Base-by-base conservation (phyloP, 2,888 invertebrate genomes). In the Drosophila macrospina region DNA sequence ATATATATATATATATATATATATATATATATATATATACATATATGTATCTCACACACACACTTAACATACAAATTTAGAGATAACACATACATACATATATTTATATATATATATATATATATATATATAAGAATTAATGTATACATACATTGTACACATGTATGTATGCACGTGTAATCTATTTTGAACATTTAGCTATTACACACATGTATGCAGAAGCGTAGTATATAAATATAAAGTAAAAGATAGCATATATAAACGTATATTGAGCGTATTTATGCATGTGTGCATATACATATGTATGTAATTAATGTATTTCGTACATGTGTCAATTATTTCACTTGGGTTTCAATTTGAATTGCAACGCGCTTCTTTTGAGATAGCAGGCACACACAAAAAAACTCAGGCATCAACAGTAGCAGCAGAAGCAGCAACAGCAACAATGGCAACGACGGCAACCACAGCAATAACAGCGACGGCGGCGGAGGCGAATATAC, bases 281-380 rank as follows among this genome's bases (percentile, higher is more conserved):
- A 32, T 34, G 10, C 37, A 11, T 55, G n/a, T 41, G 4, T 36
- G 8, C 13, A 45, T 20, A 6, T 37, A 15, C 42, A 26, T 44
- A 13, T 30, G 20, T 39, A 37, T 57, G 28, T 48, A 47, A 28
- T 16, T 39, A 39, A 30, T 36, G 37, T 26, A 32, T 41, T 13
- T 67, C 39, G 52, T 71, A 62, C 76, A 74, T 75, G 50, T 74
- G 42, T 59, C 24, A 59, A 62, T 72, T 77, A 72, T 72, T 77
- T 72, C 39, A 55, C 57, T 74, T 56, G 44, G 15, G 28, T 48
- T 42, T 61, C 28, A 51, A 52, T 55, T 55, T 45, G 42, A 39
- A 50, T 45, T 62, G 55, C 59, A 72, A 44, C 67, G 66, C 61
- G 54, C 39, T 61, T 56, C 50, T 70, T 64, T 48, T 28, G 41